Base-by-base conservation (phyloP, 1,140 invertebrate genomes). In the Andricus grossulariae region DNA sequence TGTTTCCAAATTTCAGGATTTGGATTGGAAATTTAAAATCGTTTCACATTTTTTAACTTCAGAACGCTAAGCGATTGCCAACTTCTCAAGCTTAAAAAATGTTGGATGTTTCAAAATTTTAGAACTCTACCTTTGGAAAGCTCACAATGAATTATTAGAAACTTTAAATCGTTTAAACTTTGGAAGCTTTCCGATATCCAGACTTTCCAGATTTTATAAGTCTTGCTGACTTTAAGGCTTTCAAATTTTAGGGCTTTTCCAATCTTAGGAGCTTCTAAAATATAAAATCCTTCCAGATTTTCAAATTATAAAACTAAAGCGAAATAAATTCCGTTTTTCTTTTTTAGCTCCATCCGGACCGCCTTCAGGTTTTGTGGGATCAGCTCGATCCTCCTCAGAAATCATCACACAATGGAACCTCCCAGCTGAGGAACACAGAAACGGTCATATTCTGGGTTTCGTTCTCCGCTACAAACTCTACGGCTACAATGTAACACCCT, bases 381-480 rank as follows among this genome's bases (percentile, higher is more conserved):
- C 97, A 11, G 97, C 98, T 0, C 93, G 97, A 79, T 98, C 97
- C 0, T 95, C 96, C 13, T 97, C 97, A 0, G 97, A 99, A 91
- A 99, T 99, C 77, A 98, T 99, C 84, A 96, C 98, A 0, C 97
- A 99, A 87, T 99, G 99, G 98, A 97, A 99, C 84, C 96, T 97
- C 19, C 98, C 98, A 0, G 88, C 96, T 7, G 97, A 98, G 83
- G 97, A 98, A 87, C 95, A 98, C 83, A 94, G 97, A 80, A 99
- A 99, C 90, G 99, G 99, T 0, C 95, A 97, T 83, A 97, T 99
- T 78, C 92, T 97, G 0, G 99, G 98, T 19, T 99, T 99, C 86
- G 95, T 97, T 2, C 94, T 99, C 52, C 93, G 97, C 76, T 99
- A 99, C 88, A 94, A 97, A 70, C 92, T 99, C 0, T 95, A 95